Evolutionary conservation across 2,888 invertebrate species (phyloP).

Genomic region (Caenorhabditis wallacei): DNA sequence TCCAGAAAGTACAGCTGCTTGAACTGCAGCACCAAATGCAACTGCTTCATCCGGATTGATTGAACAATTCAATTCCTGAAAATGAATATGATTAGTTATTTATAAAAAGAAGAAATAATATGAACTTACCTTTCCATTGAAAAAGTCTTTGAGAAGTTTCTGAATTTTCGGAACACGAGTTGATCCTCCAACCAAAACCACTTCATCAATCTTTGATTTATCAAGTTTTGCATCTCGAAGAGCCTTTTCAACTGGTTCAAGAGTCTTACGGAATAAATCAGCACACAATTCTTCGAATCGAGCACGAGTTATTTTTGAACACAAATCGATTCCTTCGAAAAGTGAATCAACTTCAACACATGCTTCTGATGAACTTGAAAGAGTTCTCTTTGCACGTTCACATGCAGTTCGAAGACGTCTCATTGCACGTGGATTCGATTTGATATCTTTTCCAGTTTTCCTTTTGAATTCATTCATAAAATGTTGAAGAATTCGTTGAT

Average conservation of each 20-base stretch:
- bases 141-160: constrained; percentile 91
- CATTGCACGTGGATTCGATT: constrained; percentile 91
- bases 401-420: constrained; percentile 94
- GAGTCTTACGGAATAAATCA: constrained; percentile 95
- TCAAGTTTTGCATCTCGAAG: constrained; percentile 97
- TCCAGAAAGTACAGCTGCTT: constrained; percentile 69
- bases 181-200: constrained; percentile 91
- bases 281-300: constrained; percentile 97
- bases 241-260: constrained; percentile 97
- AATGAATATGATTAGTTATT: too few relatives aligned
- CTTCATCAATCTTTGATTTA: constrained; percentile 86
- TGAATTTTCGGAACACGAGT: constrained; percentile 98
- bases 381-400: constrained; percentile 85
- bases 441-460: constrained; percentile 91
- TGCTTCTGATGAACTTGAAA: constrained; percentile 86
- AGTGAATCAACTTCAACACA: constrained; percentile 93
- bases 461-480: constrained; percentile 84
- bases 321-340: constrained; percentile 83
- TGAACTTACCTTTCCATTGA: constrained; percentile 89
- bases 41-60: constrained; percentile 98
- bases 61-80: constrained; percentile 91
- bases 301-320: constrained; percentile 92
- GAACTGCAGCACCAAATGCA: constrained; percentile 88
- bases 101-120: too few relatives aligned
- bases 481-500: constrained; percentile 83